Evolutionary conservation across 1,140 invertebrate genomes (phyloP), one percentile per base, ranked within the genome.

Genomic region (Psix sp.): DNA sequence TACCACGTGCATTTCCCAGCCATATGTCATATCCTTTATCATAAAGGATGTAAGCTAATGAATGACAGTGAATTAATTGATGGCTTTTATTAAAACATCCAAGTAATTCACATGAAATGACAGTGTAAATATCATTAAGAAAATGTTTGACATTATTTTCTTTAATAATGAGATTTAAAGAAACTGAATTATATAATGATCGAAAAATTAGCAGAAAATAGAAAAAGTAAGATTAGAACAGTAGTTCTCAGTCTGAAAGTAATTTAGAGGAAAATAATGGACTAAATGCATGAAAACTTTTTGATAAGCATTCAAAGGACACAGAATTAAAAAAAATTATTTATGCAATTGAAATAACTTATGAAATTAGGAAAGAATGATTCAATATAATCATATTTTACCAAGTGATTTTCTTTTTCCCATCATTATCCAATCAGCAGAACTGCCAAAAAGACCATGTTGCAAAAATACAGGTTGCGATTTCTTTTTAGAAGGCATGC

Each of bases 391-490:
- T 21, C 7, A 20, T 26, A 18, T 43, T 52, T 73, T 84, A 90
- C 92, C 93, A 5, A 94, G 77, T 1, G 88, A 89, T 68, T 91
- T 91, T 13, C 88, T 81, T 6, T 91, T 90, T 17, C 91, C 90
- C 21, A 89, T 83, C 2, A 92, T 81, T 7, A 94, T 71, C 89
- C 90, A 95, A 72, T 91, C 89, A 1, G 91, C 89, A 0, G 92
- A 91, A 59, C 89, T 91, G 7, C 88, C 88, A 0, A 94, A 80
- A 0, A 94, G 78, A 5, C 93, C 94, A 75, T 95, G 94, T 80
- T 93, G 91, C 2, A 94, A 48, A 38, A 89, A 87, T 3, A 91
- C 86, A 0, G 88, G 83, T 3, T 77, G 45, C 9, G 81, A 74
- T 11, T 36, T 18, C 1, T 74, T 46, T 81, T 85, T 26, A 82